Base-by-base conservation (phyloP, 2,113 vertebrate species). In the Telmatochromis sp. region DNA sequence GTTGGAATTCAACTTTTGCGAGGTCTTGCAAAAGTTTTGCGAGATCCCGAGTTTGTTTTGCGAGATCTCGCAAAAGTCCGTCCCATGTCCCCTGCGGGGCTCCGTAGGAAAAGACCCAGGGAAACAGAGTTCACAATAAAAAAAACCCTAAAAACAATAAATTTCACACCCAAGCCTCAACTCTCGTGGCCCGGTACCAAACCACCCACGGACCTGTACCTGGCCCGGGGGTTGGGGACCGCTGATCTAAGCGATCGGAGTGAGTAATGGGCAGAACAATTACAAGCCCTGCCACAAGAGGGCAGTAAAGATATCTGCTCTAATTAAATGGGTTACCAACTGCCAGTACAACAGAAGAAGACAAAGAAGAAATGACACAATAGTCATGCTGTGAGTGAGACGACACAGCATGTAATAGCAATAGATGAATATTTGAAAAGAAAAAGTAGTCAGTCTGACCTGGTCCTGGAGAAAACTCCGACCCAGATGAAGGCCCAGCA, bases 191-290 rank as follows among this genome's bases (percentile, higher is more conserved):
- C 11, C 1, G 6, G 4, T 53, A 53, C 53, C 6, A 54, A 53
- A 53, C 2, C 1, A 55, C 53, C 0, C 53, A 55, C 6, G 4
- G 53, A 55, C 53, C 53, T 13, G 53, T 55, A 23, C 21, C 53
- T 23, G 21, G 21, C 6, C 11, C 6, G 4, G 54, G 11, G 21
- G 54, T 55, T 55, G 54, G 54, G 21, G 21, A 1, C 12, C 0
- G 21, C 54, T 55, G 54, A 0, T 57, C 4, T 15, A 28, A 57
- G 23, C 13, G 7, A 28, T 57, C 1, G 2, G 1, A 12, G 0
- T 57, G 54, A 28, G 12, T 14, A 57, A 57, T 26, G 12, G 12
- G 23, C 6, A 26, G 21, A 57, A 26, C 54, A 26, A 57, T 57
- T 57, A 28, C 55, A 57, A 28, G 0, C 7, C 12, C 55, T 57